These are phyloP conservation scores for Drosophila diplacantha DNA, from an alignment of 2,888 invertebrate species.

Conservation along the genomic window DNA sequence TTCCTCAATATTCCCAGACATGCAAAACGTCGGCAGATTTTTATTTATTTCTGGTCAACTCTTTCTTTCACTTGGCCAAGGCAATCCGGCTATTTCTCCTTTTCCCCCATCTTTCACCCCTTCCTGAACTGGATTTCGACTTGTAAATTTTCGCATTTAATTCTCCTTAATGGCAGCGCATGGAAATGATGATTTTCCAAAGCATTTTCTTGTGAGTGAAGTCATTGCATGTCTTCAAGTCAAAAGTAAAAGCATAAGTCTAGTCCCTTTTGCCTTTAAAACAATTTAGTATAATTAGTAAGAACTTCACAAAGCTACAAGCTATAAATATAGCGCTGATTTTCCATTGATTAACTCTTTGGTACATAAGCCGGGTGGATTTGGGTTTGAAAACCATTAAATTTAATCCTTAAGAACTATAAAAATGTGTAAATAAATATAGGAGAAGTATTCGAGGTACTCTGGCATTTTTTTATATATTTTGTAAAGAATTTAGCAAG, in stretches of 20 bases:
- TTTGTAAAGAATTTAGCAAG: background rate
- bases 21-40: slow-evolving; percentile 1
- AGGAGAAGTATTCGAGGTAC: too few relatives aligned
- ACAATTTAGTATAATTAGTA: background rate
- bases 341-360: too few relatives aligned
- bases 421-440: too few relatives aligned
- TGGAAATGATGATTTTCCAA: slow-evolving; percentile 24
- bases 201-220: slow-evolving; percentile 15
- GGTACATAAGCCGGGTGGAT: too few relatives aligned
- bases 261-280: background rate
- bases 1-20: slow-evolving; percentile 4
- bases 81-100: slow-evolving; percentile 28
- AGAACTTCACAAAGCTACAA: background rate
- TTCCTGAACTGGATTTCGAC: slow-evolving; percentile 22
- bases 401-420: too few relatives aligned
- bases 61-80: slow-evolving; percentile 64
- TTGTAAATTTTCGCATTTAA: slow-evolving; percentile 29
- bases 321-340: too few relatives aligned
- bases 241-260: too few relatives aligned
- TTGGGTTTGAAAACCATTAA: too few relatives aligned
- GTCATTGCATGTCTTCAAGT: background rate
- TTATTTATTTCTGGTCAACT: slow-evolving; percentile 47
- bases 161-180: slow-evolving; percentile 54
- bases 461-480: background rate
- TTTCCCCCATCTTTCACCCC: background rate